Evolutionary conservation across 2,888 invertebrate species (phyloP).

Genomic region (Encarsia formosa): DNA sequence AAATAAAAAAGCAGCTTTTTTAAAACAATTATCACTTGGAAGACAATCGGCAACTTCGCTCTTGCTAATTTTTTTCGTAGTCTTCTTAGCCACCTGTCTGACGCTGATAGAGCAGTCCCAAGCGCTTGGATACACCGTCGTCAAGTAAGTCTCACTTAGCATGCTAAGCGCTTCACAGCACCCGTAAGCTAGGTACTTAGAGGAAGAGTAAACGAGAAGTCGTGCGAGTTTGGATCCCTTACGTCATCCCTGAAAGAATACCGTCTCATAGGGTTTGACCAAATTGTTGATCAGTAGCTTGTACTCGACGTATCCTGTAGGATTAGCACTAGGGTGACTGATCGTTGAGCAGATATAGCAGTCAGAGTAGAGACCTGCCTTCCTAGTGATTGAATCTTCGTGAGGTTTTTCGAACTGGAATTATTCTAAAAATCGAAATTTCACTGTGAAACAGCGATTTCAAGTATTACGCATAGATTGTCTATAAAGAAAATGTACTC

Average conservation of each 20-base stretch:
- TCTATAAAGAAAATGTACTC: too few species aligned
- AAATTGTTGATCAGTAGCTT: constrained; percentile 54
- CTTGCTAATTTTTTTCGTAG: constrained; percentile 27
- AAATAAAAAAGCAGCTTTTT: too few species aligned
- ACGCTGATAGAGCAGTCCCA: constrained; percentile 57
- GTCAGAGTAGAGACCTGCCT: constrained; percentile 51
- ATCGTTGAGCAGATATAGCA: constrained; percentile 40
- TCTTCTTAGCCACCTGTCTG: constrained; percentile 13
- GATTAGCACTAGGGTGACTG: constrained; percentile 25
- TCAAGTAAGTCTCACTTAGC: constrained; percentile 64
- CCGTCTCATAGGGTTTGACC: constrained; percentile 53
- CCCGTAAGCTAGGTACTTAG: constrained; percentile 66
- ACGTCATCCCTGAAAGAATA: constrained; percentile 39
- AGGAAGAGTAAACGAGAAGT: constrained; percentile 61
- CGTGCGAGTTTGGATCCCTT: constrained; percentile 33
- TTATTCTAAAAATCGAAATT: constrained; percentile 54
- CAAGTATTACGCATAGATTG: too few species aligned
- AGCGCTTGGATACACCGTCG: constrained; percentile 63
- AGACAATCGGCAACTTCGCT: constrained; percentile 8
- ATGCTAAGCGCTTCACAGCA: constrained; percentile 66
- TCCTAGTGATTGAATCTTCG: constrained; percentile 56
- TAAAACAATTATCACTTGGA: too few species aligned
- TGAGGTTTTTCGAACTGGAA: constrained; percentile 53
- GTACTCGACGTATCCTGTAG: constrained; percentile 29
- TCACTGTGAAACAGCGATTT: too few species aligned